A percentile compares a stretch with the other conserved stretches of the same genome.
Conservation (phyloP, 2,797 vertebrate genomes). For the Bufotes viridis region DNA sequence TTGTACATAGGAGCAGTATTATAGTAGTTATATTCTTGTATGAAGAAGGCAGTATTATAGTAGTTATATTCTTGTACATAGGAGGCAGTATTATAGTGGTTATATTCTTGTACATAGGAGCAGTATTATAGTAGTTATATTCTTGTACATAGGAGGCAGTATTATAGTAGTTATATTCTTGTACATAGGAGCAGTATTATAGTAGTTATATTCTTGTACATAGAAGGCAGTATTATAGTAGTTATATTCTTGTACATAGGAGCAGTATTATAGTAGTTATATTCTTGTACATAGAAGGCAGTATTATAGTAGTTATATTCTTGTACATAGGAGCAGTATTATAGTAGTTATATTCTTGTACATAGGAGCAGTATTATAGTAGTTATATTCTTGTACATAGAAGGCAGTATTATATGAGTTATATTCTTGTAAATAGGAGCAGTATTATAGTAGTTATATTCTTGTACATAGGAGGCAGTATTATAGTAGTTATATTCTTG, state of each 20-base stretch:
- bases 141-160: too few species aligned
- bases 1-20: background rate
- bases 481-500: constrained; percentile 6
- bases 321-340: background rate
- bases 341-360: constrained; percentile 10
- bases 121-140: too few species aligned
- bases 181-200: too few species aligned
- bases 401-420: background rate
- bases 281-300: background rate
- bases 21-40: constrained; percentile 4
- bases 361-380: constrained; percentile 1
- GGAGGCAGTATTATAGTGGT: background rate
- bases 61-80: background rate
- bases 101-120: too few species aligned
- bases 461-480: background rate
- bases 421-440: background rate
- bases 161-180: too few species aligned
- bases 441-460: constrained; percentile 8
- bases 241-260: too few species aligned
- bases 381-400: constrained; percentile 13
- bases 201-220: too few species aligned
- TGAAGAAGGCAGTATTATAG: background rate
- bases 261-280: too few species aligned
- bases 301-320: constrained; percentile 7
- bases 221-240: too few species aligned